Evolutionary conservation across 2,888 invertebrate species (phyloP).

Genomic region (Xanthia togata): DNA sequence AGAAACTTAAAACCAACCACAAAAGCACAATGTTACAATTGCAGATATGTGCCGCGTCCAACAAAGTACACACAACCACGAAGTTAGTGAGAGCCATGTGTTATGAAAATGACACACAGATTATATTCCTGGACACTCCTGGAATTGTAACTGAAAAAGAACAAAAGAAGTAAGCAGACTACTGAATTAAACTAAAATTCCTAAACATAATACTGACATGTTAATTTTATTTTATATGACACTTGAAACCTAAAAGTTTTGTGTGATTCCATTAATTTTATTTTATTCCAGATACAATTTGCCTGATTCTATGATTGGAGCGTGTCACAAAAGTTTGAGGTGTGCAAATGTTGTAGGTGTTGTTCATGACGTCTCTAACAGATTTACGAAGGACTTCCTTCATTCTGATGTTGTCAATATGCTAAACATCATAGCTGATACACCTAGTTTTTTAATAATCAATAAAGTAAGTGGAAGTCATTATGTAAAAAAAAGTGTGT

Average conservation of each 20-base stretch:
- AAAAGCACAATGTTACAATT: slow-evolving; percentile 46
- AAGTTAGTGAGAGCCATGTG: slow-evolving; percentile 93
- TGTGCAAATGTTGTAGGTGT: slow-evolving; percentile 96
- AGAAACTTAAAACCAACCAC: not conserved
- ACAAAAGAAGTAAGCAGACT: slow-evolving; percentile 90
- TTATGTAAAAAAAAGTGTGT: too few relatives aligned
- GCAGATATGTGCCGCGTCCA: slow-evolving; percentile 97
- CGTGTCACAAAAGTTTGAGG: slow-evolving; percentile 91
- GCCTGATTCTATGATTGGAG: slow-evolving; percentile 84
- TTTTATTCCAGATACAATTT: slow-evolving; percentile 79
- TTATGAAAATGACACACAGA: slow-evolving; percentile 94
- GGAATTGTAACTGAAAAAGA: slow-evolving; percentile 94
- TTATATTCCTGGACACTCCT: slow-evolving; percentile 98
- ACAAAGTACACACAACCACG: slow-evolving; percentile 97
- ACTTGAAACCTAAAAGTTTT: not conserved
- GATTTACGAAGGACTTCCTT: slow-evolving; percentile 92
- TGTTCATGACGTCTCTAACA: slow-evolving; percentile 95
- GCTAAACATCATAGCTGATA: slow-evolving; percentile 91
- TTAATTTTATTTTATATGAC: not conserved
- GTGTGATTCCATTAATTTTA: not conserved
- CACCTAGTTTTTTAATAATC: slow-evolving; percentile 94
- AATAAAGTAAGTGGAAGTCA: slow-evolving; percentile 93
- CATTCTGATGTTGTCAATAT: slow-evolving; percentile 93
- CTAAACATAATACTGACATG: not conserved
- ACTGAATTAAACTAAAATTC: not conserved